phyloP scores from a whole-genome alignment of 2,888 invertebrate species.

The Philopedon plagiatum region DNA sequence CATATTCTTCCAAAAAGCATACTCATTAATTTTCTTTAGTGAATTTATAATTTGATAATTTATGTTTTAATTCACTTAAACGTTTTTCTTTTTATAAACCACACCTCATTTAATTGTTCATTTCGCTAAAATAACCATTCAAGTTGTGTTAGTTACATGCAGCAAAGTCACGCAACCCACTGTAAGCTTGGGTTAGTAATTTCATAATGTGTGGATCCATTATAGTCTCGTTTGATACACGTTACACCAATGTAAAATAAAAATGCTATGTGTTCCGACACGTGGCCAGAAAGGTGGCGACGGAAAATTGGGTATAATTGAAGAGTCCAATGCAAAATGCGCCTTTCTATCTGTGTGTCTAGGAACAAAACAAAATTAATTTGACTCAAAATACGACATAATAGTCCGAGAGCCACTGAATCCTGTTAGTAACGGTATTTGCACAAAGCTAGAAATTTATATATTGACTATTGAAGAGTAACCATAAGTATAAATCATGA shows the following conservation, averaged over 20 bases:
- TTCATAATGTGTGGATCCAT: slow-evolving; percentile 13
- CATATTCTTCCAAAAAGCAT: slow-evolving; percentile 10
- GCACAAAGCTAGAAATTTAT: too few species aligned
- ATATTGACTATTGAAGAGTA: too few species aligned
- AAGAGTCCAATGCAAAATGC: too few species aligned
- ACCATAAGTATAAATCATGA: too few species aligned
- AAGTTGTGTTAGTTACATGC: slow-evolving; percentile 9
- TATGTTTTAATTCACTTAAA: not conserved
- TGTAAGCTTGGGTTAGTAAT: slow-evolving; percentile 6
- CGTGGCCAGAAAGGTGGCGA: not conserved
- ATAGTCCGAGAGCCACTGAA: too few species aligned
- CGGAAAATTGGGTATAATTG: too few species aligned
- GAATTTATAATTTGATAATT: not conserved
- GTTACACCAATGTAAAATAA: not conserved
- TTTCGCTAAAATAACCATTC: slow-evolving; percentile 8
- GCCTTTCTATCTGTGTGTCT: too few species aligned
- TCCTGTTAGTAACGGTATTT: too few species aligned
- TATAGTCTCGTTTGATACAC: slow-evolving; percentile 49
- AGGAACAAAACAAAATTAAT: too few species aligned
- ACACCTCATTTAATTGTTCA: slow-evolving; percentile 5
- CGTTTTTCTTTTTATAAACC: not conserved
- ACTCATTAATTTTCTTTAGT: not conserved
- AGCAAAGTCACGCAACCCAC: slow-evolving; percentile 11
- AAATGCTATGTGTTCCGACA: not conserved
- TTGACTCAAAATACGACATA: too few species aligned